These are phyloP conservation scores for Tenthredo distinguenda DNA, from an alignment of 2,888 invertebrate genomes.

Conservation along the genomic window DNA sequence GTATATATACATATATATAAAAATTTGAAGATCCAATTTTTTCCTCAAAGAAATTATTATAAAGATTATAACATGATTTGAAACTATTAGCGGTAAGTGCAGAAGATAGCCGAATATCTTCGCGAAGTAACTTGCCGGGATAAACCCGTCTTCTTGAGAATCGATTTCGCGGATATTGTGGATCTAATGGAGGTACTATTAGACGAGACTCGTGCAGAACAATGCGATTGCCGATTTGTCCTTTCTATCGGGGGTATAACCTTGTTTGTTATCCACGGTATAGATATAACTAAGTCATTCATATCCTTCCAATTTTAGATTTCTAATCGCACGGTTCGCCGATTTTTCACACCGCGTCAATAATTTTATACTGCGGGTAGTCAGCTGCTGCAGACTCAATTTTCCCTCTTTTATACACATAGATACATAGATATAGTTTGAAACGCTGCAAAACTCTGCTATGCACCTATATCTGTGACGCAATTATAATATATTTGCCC, in stretches of 20 bases:
- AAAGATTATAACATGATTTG: no score
- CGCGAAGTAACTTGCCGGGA: background rate
- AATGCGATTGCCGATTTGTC: background rate
- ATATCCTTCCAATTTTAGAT: conserved; percentile 36
- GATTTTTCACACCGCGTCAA: background rate
- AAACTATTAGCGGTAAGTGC: no score
- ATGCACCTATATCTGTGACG: background rate
- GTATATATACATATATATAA: background rate
- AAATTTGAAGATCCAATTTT: background rate
- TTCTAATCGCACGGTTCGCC: conserved; percentile 28
- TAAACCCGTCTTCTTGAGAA: background rate
- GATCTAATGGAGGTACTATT: background rate
- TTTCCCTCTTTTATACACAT: background rate
- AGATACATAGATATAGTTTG: background rate
- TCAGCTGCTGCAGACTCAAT: background rate
- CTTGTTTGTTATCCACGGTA: conserved; percentile 37
- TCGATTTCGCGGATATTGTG: background rate
- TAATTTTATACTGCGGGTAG: background rate
- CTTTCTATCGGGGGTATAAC: background rate
- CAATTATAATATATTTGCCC: background rate
- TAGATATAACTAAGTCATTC: conserved; percentile 10
- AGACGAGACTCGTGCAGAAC: conserved; percentile 7
- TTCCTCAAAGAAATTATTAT: background rate
- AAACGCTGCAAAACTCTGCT: background rate
- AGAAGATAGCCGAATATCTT: no score